phyloP scores from a whole-genome alignment of 2,888 invertebrate genomes.

The Entomobrya proxima region DNA sequence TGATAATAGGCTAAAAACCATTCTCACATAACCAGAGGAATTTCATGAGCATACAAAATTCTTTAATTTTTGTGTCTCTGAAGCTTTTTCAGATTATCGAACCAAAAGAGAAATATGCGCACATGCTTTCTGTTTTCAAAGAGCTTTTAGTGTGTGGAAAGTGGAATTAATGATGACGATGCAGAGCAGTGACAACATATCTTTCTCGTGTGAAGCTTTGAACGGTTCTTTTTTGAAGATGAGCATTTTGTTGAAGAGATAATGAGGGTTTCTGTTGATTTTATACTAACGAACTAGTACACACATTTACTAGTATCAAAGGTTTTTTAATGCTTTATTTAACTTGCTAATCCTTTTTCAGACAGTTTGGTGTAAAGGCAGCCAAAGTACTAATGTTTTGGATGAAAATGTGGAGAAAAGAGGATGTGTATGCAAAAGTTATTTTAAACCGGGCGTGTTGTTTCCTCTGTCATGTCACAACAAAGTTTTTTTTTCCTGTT shows the following conservation, averaged over 20 bases:
- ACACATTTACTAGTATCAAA: background rate
- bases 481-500: background rate
- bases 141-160: background rate
- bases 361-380: background rate
- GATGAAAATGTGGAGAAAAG: background rate
- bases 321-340: background rate
- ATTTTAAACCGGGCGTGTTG: background rate
- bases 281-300: too few species aligned
- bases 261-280: too few species aligned
- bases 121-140: background rate
- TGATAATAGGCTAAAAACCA: background rate
- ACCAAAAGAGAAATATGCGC: background rate
- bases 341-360: background rate
- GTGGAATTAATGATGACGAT: background rate
- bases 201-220: background rate
- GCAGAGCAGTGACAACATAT: background rate
- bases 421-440: background rate
- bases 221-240: too few species aligned
- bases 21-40: conserved; percentile 6
- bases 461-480: background rate
- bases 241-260: too few species aligned
- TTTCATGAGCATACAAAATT: conserved; percentile 27
- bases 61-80: too few species aligned
- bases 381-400: background rate
- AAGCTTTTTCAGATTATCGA: background rate